These are phyloP conservation scores for Drymonia ruficornis DNA, from an alignment of 2,888 invertebrate genomes.

Conservation along the genomic window DNA sequence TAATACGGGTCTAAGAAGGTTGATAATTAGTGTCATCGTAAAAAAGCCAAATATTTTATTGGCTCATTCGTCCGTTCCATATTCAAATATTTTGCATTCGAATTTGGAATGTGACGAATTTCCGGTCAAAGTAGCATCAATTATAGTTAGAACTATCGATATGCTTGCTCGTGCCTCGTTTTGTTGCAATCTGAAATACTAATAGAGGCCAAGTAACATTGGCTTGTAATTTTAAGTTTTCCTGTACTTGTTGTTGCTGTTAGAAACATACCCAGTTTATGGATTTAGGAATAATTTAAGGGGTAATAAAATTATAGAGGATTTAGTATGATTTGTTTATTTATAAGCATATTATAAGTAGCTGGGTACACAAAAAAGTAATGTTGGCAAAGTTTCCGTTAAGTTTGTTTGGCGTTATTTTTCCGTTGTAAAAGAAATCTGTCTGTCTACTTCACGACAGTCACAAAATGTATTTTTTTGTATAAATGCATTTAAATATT, in stretches of 20 bases:
- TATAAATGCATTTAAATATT: no score
- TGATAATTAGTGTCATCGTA: no score
- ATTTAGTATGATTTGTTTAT: not conserved
- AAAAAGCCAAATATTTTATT: not conserved
- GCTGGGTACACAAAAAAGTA: no score
- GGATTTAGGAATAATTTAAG: slow-evolving; percentile 1
- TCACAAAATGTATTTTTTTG: no score
- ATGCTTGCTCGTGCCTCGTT: not conserved
- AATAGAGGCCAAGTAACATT: slow-evolving; percentile 12
- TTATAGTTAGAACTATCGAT: not conserved
- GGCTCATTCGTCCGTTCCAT: not conserved
- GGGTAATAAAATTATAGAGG: not conserved
- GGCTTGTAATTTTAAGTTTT: slow-evolving; percentile 5
- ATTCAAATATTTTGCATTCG: slow-evolving; percentile 14
- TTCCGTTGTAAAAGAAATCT: no score
- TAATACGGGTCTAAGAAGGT: no score
- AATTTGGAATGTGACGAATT: slow-evolving; percentile 44
- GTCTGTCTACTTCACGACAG: no score
- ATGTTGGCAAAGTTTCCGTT: no score
- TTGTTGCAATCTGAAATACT: no score
- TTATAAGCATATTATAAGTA: not conserved
- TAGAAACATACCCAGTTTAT: not conserved
- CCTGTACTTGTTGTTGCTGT: not conserved
- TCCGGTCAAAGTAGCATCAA: slow-evolving; percentile 31
- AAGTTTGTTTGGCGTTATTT: no score